Evolutionary conservation across 2,113 vertebrate genomes (phyloP).

Genomic region (Platichthys stellatus): DNA sequence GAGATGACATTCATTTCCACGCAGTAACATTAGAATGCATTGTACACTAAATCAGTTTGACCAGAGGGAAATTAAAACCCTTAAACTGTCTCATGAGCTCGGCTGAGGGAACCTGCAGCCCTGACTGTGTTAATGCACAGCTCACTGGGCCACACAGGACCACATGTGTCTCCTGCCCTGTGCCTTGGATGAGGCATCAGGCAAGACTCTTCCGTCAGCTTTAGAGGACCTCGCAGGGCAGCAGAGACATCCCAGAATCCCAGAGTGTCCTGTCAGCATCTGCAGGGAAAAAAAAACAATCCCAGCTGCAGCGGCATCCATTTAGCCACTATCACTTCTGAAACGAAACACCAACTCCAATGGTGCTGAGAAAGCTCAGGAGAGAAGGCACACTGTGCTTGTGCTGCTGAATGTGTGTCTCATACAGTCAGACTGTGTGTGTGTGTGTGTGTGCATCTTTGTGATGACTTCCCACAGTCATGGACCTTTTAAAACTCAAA

Average conservation of each 20-base stretch:
- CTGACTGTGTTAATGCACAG: conserved; percentile 13
- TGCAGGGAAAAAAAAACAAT: conserved; percentile 49
- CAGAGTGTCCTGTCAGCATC: conserved; percentile 69
- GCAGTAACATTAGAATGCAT: not conserved
- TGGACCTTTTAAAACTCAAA: conserved; percentile 39
- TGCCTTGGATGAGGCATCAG: conserved; percentile 14
- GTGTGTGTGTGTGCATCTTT: conserved; percentile 21
- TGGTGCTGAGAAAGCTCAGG: conserved; percentile 72
- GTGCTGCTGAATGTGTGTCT: conserved; percentile 13
- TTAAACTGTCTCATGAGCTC: conserved; percentile 1
- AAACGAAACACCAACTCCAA: conserved; percentile 76
- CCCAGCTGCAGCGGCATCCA: conserved; percentile 37
- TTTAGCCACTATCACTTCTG: conserved; percentile 59
- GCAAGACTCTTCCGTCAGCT: conserved; percentile 35
- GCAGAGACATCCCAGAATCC: conserved; percentile 39
- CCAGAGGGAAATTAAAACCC: not conserved
- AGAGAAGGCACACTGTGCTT: conserved; percentile 33
- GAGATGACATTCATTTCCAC: not conserved
- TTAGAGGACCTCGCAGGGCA: conserved; percentile 24
- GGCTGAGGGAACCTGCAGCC: conserved; percentile 51
- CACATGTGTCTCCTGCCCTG: conserved; percentile 51
- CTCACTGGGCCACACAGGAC: conserved; percentile 27
- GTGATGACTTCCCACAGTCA: conserved; percentile 19
- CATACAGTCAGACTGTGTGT: not conserved
- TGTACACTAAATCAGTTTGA: not conserved